phyloP scores from a whole-genome alignment of 2,888 invertebrate species.

The Epinotia demarniana region DNA sequence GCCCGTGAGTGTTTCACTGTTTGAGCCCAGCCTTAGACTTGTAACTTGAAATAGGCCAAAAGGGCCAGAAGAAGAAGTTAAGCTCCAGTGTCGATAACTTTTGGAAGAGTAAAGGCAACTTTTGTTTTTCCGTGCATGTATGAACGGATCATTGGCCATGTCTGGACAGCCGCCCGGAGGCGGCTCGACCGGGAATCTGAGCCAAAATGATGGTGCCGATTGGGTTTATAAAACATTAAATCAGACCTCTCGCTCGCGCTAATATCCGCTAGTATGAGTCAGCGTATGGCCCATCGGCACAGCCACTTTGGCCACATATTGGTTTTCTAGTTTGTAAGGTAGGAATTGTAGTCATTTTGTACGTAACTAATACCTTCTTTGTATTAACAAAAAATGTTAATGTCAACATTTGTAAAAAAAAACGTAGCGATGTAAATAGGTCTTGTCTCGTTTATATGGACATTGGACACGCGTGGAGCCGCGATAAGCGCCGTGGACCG shows the following conservation, averaged over 20 bases:
- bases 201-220: not conserved
- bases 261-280: not conserved
- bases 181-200: too few relatives aligned
- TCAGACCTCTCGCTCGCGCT: not conserved
- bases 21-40: too few relatives aligned
- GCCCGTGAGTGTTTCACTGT: too few relatives aligned
- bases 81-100: too few relatives aligned
- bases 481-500: not conserved
- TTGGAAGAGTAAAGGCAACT: too few relatives aligned
- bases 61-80: too few relatives aligned
- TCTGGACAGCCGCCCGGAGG: too few relatives aligned
- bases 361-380: constrained; percentile 1
- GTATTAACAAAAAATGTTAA: not conserved
- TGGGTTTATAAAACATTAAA: not conserved
- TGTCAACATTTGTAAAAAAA: not conserved
- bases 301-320: not conserved
- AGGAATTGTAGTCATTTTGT: constrained; percentile 18
- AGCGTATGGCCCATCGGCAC: not conserved
- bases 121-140: too few relatives aligned
- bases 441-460: not conserved
- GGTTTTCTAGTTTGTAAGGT: constrained; percentile 16
- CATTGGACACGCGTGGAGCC: not conserved
- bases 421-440: too few relatives aligned
- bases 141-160: not conserved
- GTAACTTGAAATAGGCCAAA: too few relatives aligned